phyloP scores from a whole-genome alignment of 2,888 invertebrate species.

The Anorthoa munda region DNA sequence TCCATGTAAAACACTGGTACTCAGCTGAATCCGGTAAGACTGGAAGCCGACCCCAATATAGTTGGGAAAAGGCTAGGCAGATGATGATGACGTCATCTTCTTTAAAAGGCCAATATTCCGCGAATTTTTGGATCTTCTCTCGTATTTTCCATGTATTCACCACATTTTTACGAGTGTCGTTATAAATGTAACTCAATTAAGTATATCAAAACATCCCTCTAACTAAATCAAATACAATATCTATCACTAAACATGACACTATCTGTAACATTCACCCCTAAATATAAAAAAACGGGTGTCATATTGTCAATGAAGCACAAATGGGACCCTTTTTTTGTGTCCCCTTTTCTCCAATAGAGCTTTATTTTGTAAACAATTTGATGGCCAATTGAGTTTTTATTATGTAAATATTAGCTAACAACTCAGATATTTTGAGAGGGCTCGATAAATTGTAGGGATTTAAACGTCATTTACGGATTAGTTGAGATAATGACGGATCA shows the following conservation, averaged over 20 bases:
- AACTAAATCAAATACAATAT: constrained; percentile 17
- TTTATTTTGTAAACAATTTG: constrained; percentile 71
- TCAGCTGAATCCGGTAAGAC: too few species aligned
- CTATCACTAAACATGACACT: constrained; percentile 33
- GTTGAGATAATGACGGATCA: constrained; percentile 30
- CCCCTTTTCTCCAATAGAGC: constrained; percentile 59
- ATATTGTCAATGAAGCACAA: constrained; percentile 44
- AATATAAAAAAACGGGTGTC: constrained; percentile 53
- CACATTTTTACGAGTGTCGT: too few species aligned
- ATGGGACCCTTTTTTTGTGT: constrained; percentile 62
- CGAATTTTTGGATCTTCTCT: too few species aligned
- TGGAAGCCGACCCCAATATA: too few species aligned
- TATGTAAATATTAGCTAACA: constrained; percentile 66
- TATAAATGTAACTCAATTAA: background rate
- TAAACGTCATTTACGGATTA: constrained; percentile 46
- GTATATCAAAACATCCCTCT: constrained; percentile 1
- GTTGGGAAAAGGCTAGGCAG: too few species aligned
- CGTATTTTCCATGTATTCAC: too few species aligned
- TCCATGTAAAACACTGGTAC: too few species aligned
- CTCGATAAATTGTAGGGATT: constrained; percentile 35
- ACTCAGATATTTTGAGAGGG: constrained; percentile 45
- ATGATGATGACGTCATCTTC: too few species aligned
- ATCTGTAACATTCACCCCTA: constrained; percentile 35
- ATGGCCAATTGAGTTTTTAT: constrained; percentile 70
- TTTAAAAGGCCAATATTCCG: too few species aligned